Evolutionary conservation across 2,113 vertebrate genomes (phyloP).

Genomic region (Puntigrus tetrazona): DNA sequence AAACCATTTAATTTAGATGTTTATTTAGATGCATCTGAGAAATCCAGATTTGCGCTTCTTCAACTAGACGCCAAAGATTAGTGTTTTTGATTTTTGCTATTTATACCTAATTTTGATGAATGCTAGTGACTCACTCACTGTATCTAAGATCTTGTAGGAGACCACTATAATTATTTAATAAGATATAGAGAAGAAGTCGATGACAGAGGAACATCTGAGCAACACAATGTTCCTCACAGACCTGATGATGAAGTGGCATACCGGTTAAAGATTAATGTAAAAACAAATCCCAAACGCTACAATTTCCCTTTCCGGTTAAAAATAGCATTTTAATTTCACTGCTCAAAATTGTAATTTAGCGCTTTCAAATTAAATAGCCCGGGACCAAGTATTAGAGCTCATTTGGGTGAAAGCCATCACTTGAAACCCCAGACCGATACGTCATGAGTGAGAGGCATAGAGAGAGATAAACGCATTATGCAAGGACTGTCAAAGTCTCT

Average conservation of each 20-base stretch:
- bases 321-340: background rate
- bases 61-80: background rate
- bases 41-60: background rate
- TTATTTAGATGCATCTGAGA: background rate
- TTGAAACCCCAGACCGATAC: conserved; percentile 52
- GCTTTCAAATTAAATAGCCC: conserved; percentile 31
- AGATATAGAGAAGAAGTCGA: too few species aligned
- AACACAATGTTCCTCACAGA: background rate
- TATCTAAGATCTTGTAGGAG: background rate
- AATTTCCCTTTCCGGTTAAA: background rate
- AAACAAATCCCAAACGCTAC: background rate
- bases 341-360: conserved; percentile 28
- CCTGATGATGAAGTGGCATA: background rate
- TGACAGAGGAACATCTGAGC: background rate
- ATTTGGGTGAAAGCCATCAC: conserved; percentile 35
- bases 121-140: background rate
- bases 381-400: conserved; percentile 25
- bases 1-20: background rate
- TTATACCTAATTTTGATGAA: too few species aligned
- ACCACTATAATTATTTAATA: background rate
- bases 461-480: conserved; percentile 59
- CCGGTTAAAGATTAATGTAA: background rate
- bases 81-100: background rate
- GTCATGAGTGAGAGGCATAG: conserved; percentile 55
- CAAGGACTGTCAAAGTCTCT: conserved; percentile 67